phyloP scores from a whole-genome alignment of 2,113 vertebrate species.

The Calidris pygmaea region DNA sequence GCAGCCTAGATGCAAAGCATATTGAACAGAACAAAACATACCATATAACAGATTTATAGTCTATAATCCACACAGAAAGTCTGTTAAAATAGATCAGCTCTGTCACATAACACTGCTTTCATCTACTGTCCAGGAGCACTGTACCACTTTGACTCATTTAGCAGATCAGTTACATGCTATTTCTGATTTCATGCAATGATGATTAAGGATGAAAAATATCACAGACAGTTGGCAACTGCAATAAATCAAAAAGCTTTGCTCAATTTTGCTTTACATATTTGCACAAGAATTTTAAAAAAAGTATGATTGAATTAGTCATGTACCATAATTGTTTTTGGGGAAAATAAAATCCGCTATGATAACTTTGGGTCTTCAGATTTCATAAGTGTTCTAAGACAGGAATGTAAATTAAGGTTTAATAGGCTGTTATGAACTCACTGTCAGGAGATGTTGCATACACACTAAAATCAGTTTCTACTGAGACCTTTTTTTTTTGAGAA shows the following conservation, averaged over 20 bases:
- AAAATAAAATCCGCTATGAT: neutral
- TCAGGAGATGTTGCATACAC: neutral
- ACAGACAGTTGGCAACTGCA: neutral
- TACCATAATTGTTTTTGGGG: neutral
- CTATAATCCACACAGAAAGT: constrained; percentile 16
- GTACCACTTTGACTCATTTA: constrained; percentile 16
- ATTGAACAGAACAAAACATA: constrained; percentile 18
- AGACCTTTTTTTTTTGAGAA: neutral
- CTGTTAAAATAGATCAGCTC: constrained; percentile 52
- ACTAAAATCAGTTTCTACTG: neutral
- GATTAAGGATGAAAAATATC: constrained; percentile 49
- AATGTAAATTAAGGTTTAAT: constrained; percentile 5
- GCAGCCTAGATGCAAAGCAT: neutral
- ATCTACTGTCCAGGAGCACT: constrained; percentile 36
- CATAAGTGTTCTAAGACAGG: neutral
- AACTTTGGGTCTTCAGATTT: neutral
- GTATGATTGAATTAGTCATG: neutral
- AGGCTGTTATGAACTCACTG: neutral
- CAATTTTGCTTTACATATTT: neutral
- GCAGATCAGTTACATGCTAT: neutral
- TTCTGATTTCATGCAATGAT: constrained; percentile 37
- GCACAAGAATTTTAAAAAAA: neutral
- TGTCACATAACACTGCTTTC: constrained; percentile 23
- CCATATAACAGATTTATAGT: neutral
- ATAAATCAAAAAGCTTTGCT: constrained; percentile 31